Evolutionary conservation across 2,113 vertebrate genomes (phyloP), one percentile per base, ranked within the genome.

Genomic region (Benitochromis conjunctus): DNA sequence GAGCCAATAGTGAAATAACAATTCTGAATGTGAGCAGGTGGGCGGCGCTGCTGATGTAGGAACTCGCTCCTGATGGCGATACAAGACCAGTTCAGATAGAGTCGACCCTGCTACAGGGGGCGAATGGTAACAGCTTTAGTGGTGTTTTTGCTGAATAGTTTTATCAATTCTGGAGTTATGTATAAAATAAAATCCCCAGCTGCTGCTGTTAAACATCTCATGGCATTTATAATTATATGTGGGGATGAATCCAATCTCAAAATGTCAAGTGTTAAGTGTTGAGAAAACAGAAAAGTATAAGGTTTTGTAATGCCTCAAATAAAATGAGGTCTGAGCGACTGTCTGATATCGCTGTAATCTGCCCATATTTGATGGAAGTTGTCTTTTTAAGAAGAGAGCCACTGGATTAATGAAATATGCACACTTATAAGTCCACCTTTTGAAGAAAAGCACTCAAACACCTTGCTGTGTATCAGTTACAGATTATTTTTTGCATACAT

Each of bases 11-110:
- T 3, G 36, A 43, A 43, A 43, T 71, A 71, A 21, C n/a, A 69
- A 24, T 43, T 24, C 64, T 69, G 38, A 29, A 14, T 29, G 41
- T 48, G 14, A 19, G 66, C 41, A 48, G 41, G 9, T 71, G 66
- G 41, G 46, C 18, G 14, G 9, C 1, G 24, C 21, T 74, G 21
- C 66, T 5, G 9, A 29, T 29, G 66, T 48, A 74, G 9, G 36
- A 24, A 1, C 1, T 48, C 2, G 46, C 51, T 54, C 19, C 8
- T 13, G 43, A 46, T 14, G 26, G 38, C 5, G 0, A 0, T 10
- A 21, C 1, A 1, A 24, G 38, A 46, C 64, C 38, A 71, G 38
- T 43, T 71, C 21, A 46, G 5, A 71, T 16, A 26, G 10, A 71
- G 64, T 21, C 13, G 13, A 64, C 38, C 1, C 38, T 43, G 38